A percentile compares a stretch with the other conserved stretches of the same genome.
phyloP scores from a whole-genome alignment of 2,888 invertebrate species.

The Cetonia aurata region DNA sequence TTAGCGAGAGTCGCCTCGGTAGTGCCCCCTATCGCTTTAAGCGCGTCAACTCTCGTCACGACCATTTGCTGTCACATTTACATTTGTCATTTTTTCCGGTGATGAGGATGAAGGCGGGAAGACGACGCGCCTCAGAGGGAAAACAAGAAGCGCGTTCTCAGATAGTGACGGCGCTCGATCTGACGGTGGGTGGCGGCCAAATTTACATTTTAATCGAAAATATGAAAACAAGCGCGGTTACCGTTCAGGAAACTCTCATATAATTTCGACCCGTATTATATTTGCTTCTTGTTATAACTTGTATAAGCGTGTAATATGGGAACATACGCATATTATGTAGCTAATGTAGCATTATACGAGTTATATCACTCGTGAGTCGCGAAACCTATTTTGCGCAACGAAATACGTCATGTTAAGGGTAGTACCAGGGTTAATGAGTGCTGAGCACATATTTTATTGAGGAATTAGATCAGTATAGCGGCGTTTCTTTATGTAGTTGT shows the following conservation, averaged over 20 bases:
- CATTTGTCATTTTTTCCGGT: conserved; percentile 39
- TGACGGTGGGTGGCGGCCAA: conserved; percentile 19
- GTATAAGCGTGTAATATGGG: conserved; percentile 1
- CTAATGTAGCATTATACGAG: too few species aligned
- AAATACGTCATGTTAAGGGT: too few species aligned
- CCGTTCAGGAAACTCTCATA: conserved; percentile 19
- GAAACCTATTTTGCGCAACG: too few species aligned
- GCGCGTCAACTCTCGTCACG: conserved; percentile 44
- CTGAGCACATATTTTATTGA: too few species aligned
- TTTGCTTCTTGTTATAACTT: conserved; percentile 28
- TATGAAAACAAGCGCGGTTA: conserved; percentile 23
- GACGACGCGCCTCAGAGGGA: not conserved
- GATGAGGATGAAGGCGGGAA: not conserved
- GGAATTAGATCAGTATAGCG: too few species aligned
- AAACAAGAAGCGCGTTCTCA: conserved; percentile 33
- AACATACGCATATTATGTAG: not conserved
- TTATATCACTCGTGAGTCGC: too few species aligned
- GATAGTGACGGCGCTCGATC: conserved; percentile 1
- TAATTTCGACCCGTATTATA: conserved; percentile 26
- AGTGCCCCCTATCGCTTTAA: conserved; percentile 49
- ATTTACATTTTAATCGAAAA: conserved; percentile 44
- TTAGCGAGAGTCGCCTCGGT: conserved; percentile 7
- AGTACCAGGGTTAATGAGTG: too few species aligned
- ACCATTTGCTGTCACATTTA: conserved; percentile 39
- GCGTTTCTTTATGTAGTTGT: too few species aligned